Base-by-base conservation (phyloP, 2,888 invertebrate species). In the Oxyteleia sp. region DNA sequence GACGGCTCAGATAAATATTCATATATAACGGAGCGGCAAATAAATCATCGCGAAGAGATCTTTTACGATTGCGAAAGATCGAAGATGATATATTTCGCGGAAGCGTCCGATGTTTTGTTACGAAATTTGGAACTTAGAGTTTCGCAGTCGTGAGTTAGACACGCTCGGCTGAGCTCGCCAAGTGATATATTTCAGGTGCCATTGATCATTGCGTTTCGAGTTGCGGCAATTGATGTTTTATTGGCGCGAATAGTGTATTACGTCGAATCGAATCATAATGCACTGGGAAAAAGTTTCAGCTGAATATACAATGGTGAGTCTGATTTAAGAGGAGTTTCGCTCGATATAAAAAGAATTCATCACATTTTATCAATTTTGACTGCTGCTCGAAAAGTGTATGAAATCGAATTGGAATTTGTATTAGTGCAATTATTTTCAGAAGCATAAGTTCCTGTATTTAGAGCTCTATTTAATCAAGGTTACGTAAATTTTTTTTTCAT, bases 181-280 rank as follows among this genome's bases (percentile, higher is more conserved):
- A 82, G 68, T 82, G 63, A 75, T 82, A 82, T 75, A 82, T 82
- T 75, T 82, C 75, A 75, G 71, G 64, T 76, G 69, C 74, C 59
- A 75, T 75, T 82, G 69, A 82, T 82, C 82, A 75, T 76, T 75
- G 69, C 49, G 75, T 64, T 64, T 29, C 45, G 75, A 76, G 74
- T 53, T 71, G 32, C 55, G 45, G 75, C 75, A 82, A 82, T 82
- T 82, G 82, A 82, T 82, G 75, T 75, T 69, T 82, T 76, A 76
- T 82, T 82, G 75, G 82, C 75, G 71, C 64, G 75, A 75, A 75
- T 76, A 76, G 71, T 76, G 75, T 71, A 75, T 81, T 81, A 75
- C 75, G 81, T 81, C 75, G 72, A 72, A 80, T 80, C 72, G 66
- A 80, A 72, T 80, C 80, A 80, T 80, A 80, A 72, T 66, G 26